These are phyloP conservation scores for Anguilla obscura DNA, from an alignment of 2,797 vertebrate species.

Conservation along the genomic window DNA sequence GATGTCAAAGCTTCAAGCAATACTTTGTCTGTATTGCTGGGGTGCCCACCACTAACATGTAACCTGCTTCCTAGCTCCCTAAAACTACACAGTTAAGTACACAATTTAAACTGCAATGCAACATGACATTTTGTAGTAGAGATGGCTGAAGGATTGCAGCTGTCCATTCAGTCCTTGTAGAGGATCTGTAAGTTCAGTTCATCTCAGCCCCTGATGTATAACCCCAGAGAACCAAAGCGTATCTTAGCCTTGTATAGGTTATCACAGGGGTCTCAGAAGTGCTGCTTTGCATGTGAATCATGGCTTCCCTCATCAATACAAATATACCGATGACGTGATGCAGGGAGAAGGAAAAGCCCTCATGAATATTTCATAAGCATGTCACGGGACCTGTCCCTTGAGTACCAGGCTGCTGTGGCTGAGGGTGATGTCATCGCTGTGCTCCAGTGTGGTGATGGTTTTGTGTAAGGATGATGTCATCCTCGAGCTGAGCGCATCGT, in stretches of 20 bases:
- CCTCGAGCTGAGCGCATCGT: neutral
- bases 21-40: neutral
- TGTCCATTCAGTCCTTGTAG: neutral
- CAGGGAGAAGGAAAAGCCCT: slow-evolving; percentile 7
- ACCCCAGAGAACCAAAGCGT: neutral
- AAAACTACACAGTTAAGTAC: neutral
- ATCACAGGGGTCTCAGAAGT: neutral
- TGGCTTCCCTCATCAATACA: neutral
- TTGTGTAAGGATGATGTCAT: neutral
- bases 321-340: slow-evolving; percentile 16
- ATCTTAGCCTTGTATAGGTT: neutral
- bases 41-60: neutral
- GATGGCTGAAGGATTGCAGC: neutral
- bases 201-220: neutral
- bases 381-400: neutral
- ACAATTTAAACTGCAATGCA: neutral
- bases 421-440: slow-evolving; percentile 19
- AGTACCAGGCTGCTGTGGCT: neutral
- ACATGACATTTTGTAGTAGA: neutral
- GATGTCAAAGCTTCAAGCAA: neutral
- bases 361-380: slow-evolving; percentile 9
- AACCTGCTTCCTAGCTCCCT: neutral
- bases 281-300: neutral
- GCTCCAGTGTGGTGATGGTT: neutral
- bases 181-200: neutral